Percentiles rank a stretch among this genome's conserved stretches.
Evolutionary conservation across 2,113 vertebrate genomes (phyloP).

Genomic region (Siniperca knerii): DNA sequence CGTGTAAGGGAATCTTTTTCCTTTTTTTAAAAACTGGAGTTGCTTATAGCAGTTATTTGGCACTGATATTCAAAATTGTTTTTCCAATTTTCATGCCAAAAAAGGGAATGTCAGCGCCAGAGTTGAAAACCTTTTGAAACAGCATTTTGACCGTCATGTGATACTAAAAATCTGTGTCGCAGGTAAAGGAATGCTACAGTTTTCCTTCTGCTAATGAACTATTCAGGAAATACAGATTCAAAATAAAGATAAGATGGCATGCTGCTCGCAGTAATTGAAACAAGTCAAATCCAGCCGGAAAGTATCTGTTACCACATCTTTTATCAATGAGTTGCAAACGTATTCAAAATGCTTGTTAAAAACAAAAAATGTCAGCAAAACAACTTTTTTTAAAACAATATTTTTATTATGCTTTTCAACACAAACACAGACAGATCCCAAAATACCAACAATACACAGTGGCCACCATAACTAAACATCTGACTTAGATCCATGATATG

Average conservation of each 20-base stretch:
- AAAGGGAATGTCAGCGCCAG: neutral
- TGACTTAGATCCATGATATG: no score
- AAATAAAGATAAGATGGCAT: neutral
- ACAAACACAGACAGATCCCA: no score
- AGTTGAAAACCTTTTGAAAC: neutral
- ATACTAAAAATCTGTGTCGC: neutral
- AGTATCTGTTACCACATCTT: neutral
- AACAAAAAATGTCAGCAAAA: neutral
- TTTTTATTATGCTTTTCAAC: no score
- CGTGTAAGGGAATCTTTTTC: neutral
- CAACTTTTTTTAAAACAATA: neutral
- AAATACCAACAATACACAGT: no score
- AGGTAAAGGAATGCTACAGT: neutral
- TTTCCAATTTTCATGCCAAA: neutral
- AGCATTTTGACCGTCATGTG: neutral
- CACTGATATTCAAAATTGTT: neutral
- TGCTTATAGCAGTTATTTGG: neutral
- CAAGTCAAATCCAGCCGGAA: neutral
- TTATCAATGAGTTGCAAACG: slow-evolving; percentile 9
- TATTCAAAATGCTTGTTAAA: slow-evolving; percentile 6
- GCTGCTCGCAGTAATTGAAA: neutral
- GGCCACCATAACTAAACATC: no score
- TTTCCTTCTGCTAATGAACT: neutral
- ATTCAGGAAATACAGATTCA: neutral
- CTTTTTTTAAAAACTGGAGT: neutral